These are phyloP conservation scores for Eumeta japonica DNA, from an alignment of 1,140 invertebrate species.

Conservation along the genomic window DNA sequence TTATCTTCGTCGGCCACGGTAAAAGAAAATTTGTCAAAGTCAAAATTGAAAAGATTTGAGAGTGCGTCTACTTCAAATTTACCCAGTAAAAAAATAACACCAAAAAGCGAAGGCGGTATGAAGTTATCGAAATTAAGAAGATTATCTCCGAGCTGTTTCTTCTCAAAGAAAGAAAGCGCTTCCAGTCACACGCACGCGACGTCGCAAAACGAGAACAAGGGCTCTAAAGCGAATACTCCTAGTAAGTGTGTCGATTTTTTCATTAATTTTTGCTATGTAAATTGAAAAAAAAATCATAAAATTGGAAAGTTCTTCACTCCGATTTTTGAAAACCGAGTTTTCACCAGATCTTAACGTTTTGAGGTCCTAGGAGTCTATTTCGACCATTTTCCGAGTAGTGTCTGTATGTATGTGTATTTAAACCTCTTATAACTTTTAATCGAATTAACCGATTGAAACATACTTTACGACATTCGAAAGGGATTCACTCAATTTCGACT, in stretches of 20 bases:
- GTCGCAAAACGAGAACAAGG: no score
- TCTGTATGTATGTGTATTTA: no score
- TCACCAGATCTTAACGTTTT: no score
- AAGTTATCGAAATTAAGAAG: constrained; percentile 23
- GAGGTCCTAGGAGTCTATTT: no score
- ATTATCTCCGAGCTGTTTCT: constrained; percentile 36
- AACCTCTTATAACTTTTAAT: no score
- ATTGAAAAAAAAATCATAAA: neutral
- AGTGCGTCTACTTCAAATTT: constrained; percentile 40
- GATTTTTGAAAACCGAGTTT: neutral
- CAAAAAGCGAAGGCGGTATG: constrained; percentile 16
- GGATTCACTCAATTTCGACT: no score
- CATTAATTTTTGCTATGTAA: no score
- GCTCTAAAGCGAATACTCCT: no score
- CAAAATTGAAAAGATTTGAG: constrained; percentile 23
- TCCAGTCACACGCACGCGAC: neutral
- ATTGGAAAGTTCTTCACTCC: neutral
- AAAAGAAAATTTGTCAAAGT: constrained; percentile 24
- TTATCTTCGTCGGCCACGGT: constrained; percentile 20
- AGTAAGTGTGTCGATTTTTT: no score
- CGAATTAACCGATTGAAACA: no score
- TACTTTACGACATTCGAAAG: no score
- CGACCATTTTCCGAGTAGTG: no score
- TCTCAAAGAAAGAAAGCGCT: constrained; percentile 17
- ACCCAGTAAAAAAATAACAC: constrained; percentile 8